Evolutionary conservation across 2,888 invertebrate species (phyloP).

Genomic region (Chymomyza procnemis): DNA sequence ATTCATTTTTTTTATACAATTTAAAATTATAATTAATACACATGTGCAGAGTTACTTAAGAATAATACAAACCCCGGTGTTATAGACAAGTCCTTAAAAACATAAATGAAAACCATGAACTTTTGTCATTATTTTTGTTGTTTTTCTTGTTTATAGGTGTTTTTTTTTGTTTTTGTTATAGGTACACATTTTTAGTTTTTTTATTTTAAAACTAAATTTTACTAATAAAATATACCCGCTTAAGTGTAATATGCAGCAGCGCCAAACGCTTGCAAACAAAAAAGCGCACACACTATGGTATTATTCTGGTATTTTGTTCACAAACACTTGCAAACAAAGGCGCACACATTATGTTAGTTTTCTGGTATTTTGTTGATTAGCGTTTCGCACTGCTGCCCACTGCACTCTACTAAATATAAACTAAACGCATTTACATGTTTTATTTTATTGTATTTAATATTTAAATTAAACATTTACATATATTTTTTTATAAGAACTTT

Average conservation of each 20-base stretch:
- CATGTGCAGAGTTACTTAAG: not conserved
- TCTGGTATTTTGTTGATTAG: no score
- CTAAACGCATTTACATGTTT: not conserved
- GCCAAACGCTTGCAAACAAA: no score
- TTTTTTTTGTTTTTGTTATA: no score
- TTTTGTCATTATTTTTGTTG: not conserved
- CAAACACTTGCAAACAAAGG: no score
- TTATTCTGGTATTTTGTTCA: no score
- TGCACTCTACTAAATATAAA: not conserved
- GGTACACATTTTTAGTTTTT: not conserved
- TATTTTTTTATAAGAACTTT: not conserved
- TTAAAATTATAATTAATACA: not conserved
- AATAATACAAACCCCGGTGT: not conserved
- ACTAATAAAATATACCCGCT: not conserved
- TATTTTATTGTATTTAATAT: not conserved
- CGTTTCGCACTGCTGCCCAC: no score
- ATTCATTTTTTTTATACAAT: not conserved
- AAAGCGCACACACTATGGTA: no score
- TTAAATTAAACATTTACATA: not conserved
- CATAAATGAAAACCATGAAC: conserved; percentile 4
- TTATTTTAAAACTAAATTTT: not conserved
- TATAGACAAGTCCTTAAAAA: not conserved
- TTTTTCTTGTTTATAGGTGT: not conserved
- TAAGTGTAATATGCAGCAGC: not conserved
- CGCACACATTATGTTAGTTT: no score